phyloP scores from a whole-genome alignment of 2,888 invertebrate genomes.

The Lithosia quadra region DNA sequence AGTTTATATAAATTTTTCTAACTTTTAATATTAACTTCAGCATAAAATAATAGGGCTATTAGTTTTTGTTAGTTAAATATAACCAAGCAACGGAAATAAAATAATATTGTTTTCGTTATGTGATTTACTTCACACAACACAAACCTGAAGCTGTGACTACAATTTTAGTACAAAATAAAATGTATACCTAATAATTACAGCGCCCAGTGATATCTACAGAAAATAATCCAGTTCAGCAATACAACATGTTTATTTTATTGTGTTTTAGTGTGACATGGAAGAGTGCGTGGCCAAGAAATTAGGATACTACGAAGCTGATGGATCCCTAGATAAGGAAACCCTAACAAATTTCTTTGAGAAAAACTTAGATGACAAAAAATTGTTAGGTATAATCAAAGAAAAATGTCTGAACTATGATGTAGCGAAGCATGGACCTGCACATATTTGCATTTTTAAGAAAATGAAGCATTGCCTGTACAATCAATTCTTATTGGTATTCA shows the following conservation, averaged over 20 bases:
- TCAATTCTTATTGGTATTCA: constrained; percentile 4
- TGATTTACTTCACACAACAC: too few species aligned
- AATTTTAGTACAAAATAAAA: too few species aligned
- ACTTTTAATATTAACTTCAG: too few species aligned
- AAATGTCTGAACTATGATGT: constrained; percentile 53
- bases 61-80: too few species aligned
- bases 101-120: too few species aligned
- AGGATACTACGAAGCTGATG: constrained; percentile 49
- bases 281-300: constrained; percentile 54
- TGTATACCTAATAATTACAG: too few species aligned
- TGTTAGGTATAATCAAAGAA: constrained; percentile 35
- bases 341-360: constrained; percentile 29
- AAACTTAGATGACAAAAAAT: constrained; percentile 30
- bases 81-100: too few species aligned
- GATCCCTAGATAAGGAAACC: constrained; percentile 49
- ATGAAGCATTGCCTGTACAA: constrained; percentile 8
- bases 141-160: too few species aligned
- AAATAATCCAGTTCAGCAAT: neutral
- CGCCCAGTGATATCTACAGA: neutral
- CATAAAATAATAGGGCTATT: too few species aligned
- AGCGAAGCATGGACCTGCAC: constrained; percentile 42
- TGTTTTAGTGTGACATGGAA: constrained; percentile 56
- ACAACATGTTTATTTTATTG: neutral
- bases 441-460: constrained; percentile 25
- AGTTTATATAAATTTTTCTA: too few species aligned